A percentile compares a stretch with the other conserved stretches of the same genome.
These are phyloP conservation scores for Leptarthrus brevirostris DNA, from an alignment of 2,888 invertebrate genomes.

Conservation along the genomic window DNA sequence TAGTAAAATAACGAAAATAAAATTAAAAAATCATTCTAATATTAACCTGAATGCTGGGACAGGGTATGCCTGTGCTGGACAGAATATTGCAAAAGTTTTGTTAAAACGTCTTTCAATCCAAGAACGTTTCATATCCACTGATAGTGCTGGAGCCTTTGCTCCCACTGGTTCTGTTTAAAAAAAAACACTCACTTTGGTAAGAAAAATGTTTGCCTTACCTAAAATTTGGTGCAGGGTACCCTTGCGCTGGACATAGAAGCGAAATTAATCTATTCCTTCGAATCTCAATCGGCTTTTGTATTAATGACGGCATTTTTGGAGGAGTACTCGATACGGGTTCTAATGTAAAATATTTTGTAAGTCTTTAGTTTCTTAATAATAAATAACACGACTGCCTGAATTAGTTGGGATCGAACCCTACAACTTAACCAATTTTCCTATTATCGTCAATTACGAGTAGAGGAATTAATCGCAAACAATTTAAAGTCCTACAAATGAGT, in stretches of 20 bases:
- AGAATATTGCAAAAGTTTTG: constrained; percentile 76
- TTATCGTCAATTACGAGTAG: not conserved
- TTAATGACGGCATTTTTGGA: constrained; percentile 68
- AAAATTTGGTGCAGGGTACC: constrained; percentile 79
- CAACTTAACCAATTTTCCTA: not conserved
- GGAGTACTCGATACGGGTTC: constrained; percentile 70
- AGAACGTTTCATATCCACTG: constrained; percentile 70
- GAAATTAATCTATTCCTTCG: constrained; percentile 59
- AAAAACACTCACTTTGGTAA: constrained; percentile 52
- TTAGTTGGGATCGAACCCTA: not conserved
- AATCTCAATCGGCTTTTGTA: constrained; percentile 64
- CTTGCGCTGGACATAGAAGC: constrained; percentile 80
- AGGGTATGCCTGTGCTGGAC: constrained; percentile 83
- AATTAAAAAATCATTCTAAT: not conserved
- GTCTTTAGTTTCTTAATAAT: constrained; percentile 31
- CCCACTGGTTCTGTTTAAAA: constrained; percentile 72
- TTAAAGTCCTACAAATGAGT: too few species aligned
- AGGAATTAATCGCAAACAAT: not conserved
- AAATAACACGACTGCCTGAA: constrained; percentile 23
- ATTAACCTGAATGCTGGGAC: constrained; percentile 74
- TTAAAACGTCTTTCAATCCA: constrained; percentile 71
- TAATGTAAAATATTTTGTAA: constrained; percentile 59
- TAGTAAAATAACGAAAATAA: constrained; percentile 8
- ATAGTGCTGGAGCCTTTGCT: constrained; percentile 73
- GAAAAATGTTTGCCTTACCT: constrained; percentile 68